These are phyloP conservation scores for Drosophila putrida DNA, from an alignment of 2,888 invertebrate genomes.

Conservation along the genomic window DNA sequence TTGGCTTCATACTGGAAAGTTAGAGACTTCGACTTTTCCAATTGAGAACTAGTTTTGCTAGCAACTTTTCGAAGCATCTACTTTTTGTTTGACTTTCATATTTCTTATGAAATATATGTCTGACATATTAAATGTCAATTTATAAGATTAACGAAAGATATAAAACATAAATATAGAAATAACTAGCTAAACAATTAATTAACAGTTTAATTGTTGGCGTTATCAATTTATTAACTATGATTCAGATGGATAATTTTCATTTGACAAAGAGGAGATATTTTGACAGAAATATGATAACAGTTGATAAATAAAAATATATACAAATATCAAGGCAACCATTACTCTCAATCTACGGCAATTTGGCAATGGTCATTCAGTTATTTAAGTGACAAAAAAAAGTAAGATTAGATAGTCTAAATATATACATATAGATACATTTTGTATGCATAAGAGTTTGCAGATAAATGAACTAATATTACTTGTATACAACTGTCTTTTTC, in stretches of 20 bases:
- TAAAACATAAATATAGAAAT: no score
- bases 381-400: conserved; percentile 53
- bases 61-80: not conserved
- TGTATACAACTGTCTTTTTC: conserved; percentile 46
- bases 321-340: conserved; percentile 39
- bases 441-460: not conserved
- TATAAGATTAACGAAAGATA: not conserved
- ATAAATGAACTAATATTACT: conserved; percentile 15
- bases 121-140: not conserved
- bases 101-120: not conserved
- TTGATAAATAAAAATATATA: not conserved
- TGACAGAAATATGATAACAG: conserved; percentile 5
- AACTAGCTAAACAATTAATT: not conserved
- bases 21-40: conserved; percentile 11
- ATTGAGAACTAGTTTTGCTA: conserved; percentile 10
- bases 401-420: conserved; percentile 29
- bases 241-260: conserved; percentile 27
- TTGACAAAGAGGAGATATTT: conserved; percentile 18
- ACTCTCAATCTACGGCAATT: conserved; percentile 72
- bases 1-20: conserved; percentile 4
- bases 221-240: conserved; percentile 20
- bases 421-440: conserved; percentile 4
- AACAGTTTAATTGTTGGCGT: conserved; percentile 19
- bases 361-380: conserved; percentile 57
- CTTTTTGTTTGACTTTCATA: conserved; percentile 4